Percentiles rank a stretch among this genome's conserved stretches.
These are phyloP conservation scores for Luperina nickerlii DNA, from an alignment of 2,888 invertebrate genomes.

Conservation along the genomic window DNA sequence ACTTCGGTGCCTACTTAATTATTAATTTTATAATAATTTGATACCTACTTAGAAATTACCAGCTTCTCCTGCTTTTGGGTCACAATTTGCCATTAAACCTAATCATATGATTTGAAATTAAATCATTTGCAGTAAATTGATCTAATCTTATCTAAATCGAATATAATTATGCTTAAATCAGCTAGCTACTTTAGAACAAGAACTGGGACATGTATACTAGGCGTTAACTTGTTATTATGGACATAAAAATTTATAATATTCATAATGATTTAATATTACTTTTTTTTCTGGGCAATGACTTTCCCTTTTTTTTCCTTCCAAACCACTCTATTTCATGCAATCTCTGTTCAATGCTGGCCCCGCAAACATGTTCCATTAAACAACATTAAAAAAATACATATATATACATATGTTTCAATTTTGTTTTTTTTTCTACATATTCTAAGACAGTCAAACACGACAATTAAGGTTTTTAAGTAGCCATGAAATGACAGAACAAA, in stretches of 20 bases:
- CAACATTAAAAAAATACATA: neutral
- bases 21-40: conserved; percentile 14
- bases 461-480: neutral
- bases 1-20: neutral
- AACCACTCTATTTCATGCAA: too few relatives aligned
- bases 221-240: conserved; percentile 14
- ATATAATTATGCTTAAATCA: conserved; percentile 56
- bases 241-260: neutral
- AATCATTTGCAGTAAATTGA: conserved; percentile 60
- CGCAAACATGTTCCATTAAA: neutral
- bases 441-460: neutral
- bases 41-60: neutral
- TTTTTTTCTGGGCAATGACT: too few relatives aligned
- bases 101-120: conserved; percentile 60
- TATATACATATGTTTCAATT: neutral
- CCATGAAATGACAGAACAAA: neutral
- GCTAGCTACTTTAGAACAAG: conserved; percentile 48
- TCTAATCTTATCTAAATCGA: conserved; percentile 61
- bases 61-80: conserved; percentile 10
- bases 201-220: conserved; percentile 43
- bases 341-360: too few relatives aligned
- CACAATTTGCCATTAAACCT: conserved; percentile 50
- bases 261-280: neutral
- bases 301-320: too few relatives aligned
- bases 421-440: neutral